Percentiles rank a stretch among this genome's conserved stretches.
Conservation (phyloP, 2,888 invertebrate genomes). For the Dione vanillae region DNA sequence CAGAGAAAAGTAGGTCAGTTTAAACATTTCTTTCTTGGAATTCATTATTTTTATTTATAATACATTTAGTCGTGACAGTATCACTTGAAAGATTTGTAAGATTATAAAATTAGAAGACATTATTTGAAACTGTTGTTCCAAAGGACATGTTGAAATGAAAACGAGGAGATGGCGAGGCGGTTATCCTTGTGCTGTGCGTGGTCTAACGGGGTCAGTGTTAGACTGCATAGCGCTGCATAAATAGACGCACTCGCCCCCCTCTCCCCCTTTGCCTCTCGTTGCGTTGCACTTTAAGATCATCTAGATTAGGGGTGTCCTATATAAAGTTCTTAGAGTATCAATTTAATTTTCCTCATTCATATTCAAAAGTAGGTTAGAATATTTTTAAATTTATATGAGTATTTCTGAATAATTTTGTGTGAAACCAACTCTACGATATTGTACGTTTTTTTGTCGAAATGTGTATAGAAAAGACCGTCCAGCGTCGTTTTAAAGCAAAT, state of each 20-base stretch:
- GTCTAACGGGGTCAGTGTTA: constrained; percentile 83
- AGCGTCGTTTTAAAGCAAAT: background rate
- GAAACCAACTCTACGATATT: background rate
- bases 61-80: background rate
- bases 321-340: constrained; percentile 12
- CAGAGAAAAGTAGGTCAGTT: constrained; percentile 14
- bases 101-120: background rate
- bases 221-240: constrained; percentile 80
- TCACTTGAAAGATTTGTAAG: background rate
- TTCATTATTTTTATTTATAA: constrained; percentile 12
- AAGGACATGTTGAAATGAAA: constrained; percentile 39
- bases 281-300: constrained; percentile 52
- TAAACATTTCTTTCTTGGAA: constrained; percentile 1
- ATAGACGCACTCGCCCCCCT: constrained; percentile 65
- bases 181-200: constrained; percentile 71
- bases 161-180: constrained; percentile 52
- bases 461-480: background rate
- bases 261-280: constrained; percentile 41
- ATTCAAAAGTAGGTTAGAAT: constrained; percentile 6
- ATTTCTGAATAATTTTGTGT: background rate
- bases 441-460: too few species aligned
- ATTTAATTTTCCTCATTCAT: constrained; percentile 6
- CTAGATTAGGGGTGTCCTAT: constrained; percentile 46
- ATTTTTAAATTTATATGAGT: constrained; percentile 23
- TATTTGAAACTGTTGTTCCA: constrained; percentile 32